phyloP scores from a whole-genome alignment of 2,797 vertebrate genomes.

The Hydrophis major region DNA sequence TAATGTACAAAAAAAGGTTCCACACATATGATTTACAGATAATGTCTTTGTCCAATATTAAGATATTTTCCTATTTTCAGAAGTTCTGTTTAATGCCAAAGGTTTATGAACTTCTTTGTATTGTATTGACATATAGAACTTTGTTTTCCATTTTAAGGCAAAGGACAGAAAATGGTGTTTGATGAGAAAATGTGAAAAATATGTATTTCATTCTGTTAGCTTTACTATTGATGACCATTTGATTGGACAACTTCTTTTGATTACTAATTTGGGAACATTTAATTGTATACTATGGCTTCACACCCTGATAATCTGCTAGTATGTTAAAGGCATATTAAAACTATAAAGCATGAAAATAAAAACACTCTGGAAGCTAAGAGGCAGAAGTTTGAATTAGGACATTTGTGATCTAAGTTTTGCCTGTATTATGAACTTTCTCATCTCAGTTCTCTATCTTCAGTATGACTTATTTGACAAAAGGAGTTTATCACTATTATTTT shows the following conservation, averaged over 20 bases:
- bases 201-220: background rate
- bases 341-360: background rate
- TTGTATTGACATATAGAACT: background rate
- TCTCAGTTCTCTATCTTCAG: background rate
- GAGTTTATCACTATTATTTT: background rate
- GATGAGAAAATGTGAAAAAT: background rate
- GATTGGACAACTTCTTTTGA: background rate
- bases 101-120: background rate
- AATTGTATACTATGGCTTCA: too few relatives aligned
- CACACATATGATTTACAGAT: background rate
- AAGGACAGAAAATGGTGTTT: background rate
- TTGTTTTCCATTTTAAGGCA: background rate
- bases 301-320: too few relatives aligned
- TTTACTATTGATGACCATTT: background rate
- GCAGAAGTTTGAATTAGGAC: background rate
- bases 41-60: background rate
- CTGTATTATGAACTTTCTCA: background rate
- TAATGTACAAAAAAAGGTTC: background rate
- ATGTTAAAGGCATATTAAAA: too few relatives aligned
- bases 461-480: background rate
- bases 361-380: background rate
- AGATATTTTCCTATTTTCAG: background rate
- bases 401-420: background rate
- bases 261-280: background rate
- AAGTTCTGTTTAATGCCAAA: background rate